These are phyloP conservation scores for Candidula unifasciata DNA, from an alignment of 2,888 invertebrate genomes.

Conservation along the genomic window DNA sequence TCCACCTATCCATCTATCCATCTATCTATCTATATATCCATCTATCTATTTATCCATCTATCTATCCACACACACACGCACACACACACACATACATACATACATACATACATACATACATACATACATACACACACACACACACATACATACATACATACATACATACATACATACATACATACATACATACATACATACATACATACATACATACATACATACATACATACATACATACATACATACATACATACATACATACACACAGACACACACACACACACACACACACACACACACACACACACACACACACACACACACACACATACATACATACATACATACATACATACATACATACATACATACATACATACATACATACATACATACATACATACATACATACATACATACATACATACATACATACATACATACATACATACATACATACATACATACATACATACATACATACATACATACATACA, in stretches of 20 bases:
- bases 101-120: background rate
- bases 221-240: constrained; percentile 2
- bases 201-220: constrained; percentile 10
- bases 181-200: background rate
- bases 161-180: constrained; percentile 1
- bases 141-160: background rate
- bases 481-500: background rate
- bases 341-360: constrained; percentile 25
- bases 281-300: background rate
- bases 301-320: background rate
- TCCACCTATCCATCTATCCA: no score
- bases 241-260: background rate
- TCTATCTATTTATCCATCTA: no score
- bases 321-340: constrained; percentile 2
- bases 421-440: constrained; percentile 14
- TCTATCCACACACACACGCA: no score
- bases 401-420: constrained; percentile 40
- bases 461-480: background rate
- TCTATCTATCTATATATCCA: no score
- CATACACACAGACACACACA: constrained; percentile 14
- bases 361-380: background rate
- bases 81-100: background rate
- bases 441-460: no score
- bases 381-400: constrained; percentile 16
- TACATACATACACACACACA: background rate